These are phyloP conservation scores for Caloenas nicobarica DNA, from an alignment of 2,113 vertebrate genomes.

Conservation along the genomic window DNA sequence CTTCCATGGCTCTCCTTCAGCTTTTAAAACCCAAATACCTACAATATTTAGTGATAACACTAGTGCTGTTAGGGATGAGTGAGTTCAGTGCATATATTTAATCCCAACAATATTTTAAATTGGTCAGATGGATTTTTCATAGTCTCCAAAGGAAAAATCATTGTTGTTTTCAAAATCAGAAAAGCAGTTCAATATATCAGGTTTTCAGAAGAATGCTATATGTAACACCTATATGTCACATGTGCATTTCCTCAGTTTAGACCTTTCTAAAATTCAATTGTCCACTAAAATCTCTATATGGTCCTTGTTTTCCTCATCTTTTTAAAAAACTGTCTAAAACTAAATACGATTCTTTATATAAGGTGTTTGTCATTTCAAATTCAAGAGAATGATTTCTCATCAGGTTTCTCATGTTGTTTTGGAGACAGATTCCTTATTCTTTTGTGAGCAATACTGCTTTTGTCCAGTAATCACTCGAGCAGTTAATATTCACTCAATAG, in stretches of 20 bases:
- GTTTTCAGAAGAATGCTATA: background rate
- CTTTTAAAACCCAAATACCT: background rate
- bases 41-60: background rate
- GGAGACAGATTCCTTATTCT: background rate
- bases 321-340: background rate
- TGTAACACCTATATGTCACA: background rate
- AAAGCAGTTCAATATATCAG: background rate
- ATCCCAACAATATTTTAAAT: background rate
- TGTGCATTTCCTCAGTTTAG: background rate
- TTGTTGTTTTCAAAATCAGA: background rate
- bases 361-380: background rate
- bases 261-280: background rate
- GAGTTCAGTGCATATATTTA: background rate
- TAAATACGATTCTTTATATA: background rate
- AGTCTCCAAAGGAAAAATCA: background rate
- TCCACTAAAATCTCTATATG: background rate
- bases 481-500: background rate
- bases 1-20: background rate
- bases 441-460: background rate
- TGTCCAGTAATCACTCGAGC: background rate
- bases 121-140: background rate
- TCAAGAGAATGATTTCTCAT: background rate
- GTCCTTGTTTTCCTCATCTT: background rate
- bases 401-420: background rate
- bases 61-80: background rate